These are phyloP conservation scores for Nerophis ophidion DNA, from an alignment of 2,113 vertebrate genomes.

Conservation along the genomic window DNA sequence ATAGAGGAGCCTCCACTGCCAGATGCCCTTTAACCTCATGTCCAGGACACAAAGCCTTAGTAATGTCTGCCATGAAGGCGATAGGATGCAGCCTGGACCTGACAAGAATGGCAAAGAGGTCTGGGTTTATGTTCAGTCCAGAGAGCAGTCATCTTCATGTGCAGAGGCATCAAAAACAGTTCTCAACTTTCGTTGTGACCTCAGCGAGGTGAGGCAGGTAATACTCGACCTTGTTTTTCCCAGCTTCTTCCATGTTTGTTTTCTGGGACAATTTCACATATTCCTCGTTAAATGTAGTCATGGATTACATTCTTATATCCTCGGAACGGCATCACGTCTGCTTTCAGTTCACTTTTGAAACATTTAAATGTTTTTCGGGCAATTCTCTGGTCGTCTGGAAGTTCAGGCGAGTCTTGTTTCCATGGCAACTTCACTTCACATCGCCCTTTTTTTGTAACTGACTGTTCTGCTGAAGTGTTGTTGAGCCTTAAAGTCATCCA, in stretches of 20 bases:
- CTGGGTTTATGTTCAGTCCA: not conserved
- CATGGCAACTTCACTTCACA: not conserved
- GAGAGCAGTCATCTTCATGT: not conserved
- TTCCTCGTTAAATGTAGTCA: not conserved
- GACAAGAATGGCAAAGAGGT: not conserved
- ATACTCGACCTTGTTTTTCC: not conserved
- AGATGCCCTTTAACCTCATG: too few relatives aligned
- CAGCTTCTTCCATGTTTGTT: not conserved
- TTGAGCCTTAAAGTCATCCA: not conserved
- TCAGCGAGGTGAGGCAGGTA: not conserved
- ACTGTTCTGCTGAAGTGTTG: not conserved
- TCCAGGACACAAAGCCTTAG: too few relatives aligned
- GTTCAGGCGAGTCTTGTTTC: not conserved
- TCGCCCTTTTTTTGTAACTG: not conserved
- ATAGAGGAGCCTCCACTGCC: too few relatives aligned
- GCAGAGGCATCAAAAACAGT: too few relatives aligned
- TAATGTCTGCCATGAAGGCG: not conserved
- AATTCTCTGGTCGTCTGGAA: constrained; percentile 1
- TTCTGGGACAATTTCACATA: not conserved
- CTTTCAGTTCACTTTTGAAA: not conserved
- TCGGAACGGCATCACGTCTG: not conserved
- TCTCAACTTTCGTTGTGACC: not conserved
- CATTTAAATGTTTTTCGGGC: not conserved
- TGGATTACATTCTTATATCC: not conserved
- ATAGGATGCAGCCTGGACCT: not conserved